phyloP scores from a whole-genome alignment of 1,140 invertebrate species.

The Drosophila truncata region DNA sequence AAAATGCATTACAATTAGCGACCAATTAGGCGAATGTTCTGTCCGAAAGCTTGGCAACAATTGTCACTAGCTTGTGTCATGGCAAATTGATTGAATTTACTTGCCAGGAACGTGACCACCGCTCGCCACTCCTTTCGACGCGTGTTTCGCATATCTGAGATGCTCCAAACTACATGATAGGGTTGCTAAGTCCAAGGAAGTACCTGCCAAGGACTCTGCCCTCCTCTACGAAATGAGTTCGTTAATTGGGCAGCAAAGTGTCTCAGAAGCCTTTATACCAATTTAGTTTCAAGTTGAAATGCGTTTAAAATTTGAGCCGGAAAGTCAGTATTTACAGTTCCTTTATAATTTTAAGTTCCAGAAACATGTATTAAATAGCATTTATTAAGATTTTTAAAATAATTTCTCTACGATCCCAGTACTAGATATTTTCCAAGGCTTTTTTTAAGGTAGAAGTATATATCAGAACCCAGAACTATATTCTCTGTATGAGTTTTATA shows the following conservation, averaged over 20 bases:
- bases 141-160: slow-evolving; percentile 64
- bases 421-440: too few species aligned
- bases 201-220: neutral
- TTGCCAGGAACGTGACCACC: slow-evolving; percentile 65
- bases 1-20: slow-evolving; percentile 78
- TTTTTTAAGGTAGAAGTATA: too few species aligned
- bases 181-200: neutral
- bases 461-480: too few species aligned
- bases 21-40: slow-evolving; percentile 62
- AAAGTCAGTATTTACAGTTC: slow-evolving; percentile 5
- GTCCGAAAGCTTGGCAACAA: slow-evolving; percentile 62
- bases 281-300: slow-evolving; percentile 3
- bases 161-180: slow-evolving; percentile 34
- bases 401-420: too few species aligned
- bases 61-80: slow-evolving; percentile 52
- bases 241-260: slow-evolving; percentile 34
- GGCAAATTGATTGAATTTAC: slow-evolving; percentile 78
- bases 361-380: too few species aligned
- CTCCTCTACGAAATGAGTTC: neutral
- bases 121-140: slow-evolving; percentile 33
- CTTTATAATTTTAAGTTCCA: too few species aligned
- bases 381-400: too few species aligned
- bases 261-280: neutral
- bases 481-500: too few species aligned
- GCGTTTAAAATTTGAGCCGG: neutral